Conservation (phyloP, 2,797 vertebrate species). For the Dicrostonyx torquatus region DNA sequence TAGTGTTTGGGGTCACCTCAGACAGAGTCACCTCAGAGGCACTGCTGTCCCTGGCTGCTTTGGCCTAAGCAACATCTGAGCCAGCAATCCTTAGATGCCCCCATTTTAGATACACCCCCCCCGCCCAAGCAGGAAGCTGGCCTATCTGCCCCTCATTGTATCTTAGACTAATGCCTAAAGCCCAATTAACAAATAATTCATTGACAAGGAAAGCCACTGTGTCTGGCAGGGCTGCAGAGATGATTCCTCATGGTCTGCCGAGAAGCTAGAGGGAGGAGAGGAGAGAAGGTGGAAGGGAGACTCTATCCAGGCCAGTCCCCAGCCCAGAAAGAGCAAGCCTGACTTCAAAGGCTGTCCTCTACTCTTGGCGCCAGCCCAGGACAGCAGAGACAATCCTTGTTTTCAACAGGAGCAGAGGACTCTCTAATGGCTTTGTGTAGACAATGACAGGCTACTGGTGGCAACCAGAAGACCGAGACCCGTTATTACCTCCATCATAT, state of each 20-base stretch:
- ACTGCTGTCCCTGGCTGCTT: accelerated
- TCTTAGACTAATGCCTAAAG: background rate
- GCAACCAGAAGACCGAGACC: background rate
- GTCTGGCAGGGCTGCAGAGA: too few relatives aligned
- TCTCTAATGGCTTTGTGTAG: background rate
- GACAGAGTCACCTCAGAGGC: background rate
- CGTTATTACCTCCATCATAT: background rate
- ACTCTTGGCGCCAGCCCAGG: background rate
- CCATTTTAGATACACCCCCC: background rate
- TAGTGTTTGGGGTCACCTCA: too few relatives aligned
- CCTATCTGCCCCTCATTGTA: accelerated
- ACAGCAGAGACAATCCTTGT: background rate
- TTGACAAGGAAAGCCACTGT: background rate
- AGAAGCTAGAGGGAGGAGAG: background rate
- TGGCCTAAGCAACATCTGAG: background rate
- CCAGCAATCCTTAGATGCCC: background rate
- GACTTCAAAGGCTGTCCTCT: background rate
- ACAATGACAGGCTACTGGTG: background rate
- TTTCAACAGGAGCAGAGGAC: background rate
- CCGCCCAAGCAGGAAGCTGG: background rate
- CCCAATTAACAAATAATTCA: background rate
- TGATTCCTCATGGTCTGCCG: background rate
- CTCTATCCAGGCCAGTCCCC: background rate
- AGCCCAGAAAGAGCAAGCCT: background rate
- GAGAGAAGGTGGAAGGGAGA: background rate